Conservation (phyloP, 2,797 vertebrate species). For the Myotis planiceps region DNA sequence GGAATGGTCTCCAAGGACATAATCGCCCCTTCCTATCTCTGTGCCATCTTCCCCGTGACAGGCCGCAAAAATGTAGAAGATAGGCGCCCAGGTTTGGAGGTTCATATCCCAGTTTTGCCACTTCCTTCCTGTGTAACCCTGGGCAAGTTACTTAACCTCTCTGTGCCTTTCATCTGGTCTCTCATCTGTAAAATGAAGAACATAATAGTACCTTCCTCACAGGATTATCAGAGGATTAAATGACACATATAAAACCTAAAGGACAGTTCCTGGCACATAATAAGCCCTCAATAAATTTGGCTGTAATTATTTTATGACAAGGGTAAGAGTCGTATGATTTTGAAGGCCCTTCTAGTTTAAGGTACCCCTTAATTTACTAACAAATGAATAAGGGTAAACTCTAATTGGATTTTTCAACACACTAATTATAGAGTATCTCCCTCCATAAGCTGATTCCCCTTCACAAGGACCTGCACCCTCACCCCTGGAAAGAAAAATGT, state of each 20-base stretch:
- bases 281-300: not conserved
- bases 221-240: not conserved
- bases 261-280: not conserved
- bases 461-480: not conserved
- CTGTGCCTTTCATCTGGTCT: not conserved
- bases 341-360: not conserved
- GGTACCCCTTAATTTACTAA: not conserved
- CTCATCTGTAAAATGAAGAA: not conserved
- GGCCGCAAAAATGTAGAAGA: not conserved
- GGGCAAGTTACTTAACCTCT: not conserved
- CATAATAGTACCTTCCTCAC: not conserved
- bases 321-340: not conserved
- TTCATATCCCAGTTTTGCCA: not conserved
- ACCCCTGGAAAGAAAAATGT: not conserved
- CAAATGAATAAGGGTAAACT: not conserved
- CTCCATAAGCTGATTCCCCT: not conserved
- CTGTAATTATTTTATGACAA: slow-evolving; percentile 6
- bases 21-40: not conserved
- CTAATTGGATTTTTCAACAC: slow-evolving; percentile 28
- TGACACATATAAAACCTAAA: not conserved
- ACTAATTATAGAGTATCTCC: not conserved
- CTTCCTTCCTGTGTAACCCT: slow-evolving; percentile 8
- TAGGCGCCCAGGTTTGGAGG: not conserved
- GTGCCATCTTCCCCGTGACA: not conserved
- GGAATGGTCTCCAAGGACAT: not conserved